Evolutionary conservation across 2,797 vertebrate genomes (phyloP).

Genomic region (Tokudaia tokunoshimensis): DNA sequence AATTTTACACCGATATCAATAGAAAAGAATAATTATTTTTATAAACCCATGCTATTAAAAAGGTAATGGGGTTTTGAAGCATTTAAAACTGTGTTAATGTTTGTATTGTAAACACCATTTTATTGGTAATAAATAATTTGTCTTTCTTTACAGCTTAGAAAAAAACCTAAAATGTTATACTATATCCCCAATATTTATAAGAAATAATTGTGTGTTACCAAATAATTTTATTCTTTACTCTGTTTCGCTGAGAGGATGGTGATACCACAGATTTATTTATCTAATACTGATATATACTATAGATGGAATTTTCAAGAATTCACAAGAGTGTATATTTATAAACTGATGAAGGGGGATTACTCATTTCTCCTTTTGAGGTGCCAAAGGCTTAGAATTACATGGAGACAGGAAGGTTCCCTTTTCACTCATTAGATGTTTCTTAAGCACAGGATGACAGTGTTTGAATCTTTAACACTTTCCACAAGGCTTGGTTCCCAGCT

Average conservation of each 20-base stretch:
- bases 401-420: not conserved
- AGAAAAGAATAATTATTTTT: constrained; percentile 39
- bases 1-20: not conserved
- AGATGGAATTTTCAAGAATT: constrained; percentile 47
- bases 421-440: not conserved
- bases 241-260: constrained; percentile 19
- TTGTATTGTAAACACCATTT: constrained; percentile 32
- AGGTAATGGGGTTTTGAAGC: not conserved
- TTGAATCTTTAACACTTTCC: not conserved
- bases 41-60: constrained; percentile 55
- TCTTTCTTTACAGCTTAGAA: constrained; percentile 49
- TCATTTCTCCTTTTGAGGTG: not conserved
- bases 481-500: not conserved
- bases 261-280: constrained; percentile 28
- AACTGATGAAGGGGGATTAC: not conserved
- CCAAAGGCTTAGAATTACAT: not conserved
- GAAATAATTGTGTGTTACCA: constrained; percentile 1
- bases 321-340: not conserved
- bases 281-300: constrained; percentile 18
- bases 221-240: constrained; percentile 50
- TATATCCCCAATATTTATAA: constrained; percentile 28
- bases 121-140: constrained; percentile 41
- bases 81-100: not conserved
- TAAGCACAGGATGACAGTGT: not conserved
- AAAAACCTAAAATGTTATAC: constrained; percentile 22